These are phyloP conservation scores for Lepilemur septentrionalis DNA, from an alignment of 2,797 vertebrate genomes.

Conservation along the genomic window DNA sequence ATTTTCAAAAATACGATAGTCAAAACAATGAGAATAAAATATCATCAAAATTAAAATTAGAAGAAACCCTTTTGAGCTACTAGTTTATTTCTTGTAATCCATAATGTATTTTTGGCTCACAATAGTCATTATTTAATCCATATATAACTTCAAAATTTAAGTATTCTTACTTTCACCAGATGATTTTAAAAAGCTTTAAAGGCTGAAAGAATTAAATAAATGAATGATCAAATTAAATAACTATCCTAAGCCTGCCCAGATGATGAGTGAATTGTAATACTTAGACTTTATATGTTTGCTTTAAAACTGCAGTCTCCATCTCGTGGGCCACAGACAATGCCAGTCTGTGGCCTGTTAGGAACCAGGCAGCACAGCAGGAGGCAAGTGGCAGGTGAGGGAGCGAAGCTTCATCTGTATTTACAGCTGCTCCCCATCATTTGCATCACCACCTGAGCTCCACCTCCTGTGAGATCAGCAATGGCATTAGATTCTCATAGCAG, in stretches of 20 bases:
- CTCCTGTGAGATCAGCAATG: no score
- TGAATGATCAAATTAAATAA: not conserved
- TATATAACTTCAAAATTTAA: not conserved
- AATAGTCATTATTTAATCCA: not conserved
- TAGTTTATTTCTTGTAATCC: not conserved
- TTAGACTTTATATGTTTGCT: slow-evolving; percentile 3
- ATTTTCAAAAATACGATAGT: not conserved
- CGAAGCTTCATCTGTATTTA: no score
- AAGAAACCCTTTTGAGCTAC: not conserved
- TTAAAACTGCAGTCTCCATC: not conserved
- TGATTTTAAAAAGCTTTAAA: not conserved
- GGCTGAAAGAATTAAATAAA: not conserved
- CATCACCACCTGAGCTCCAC: no score
- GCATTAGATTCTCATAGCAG: no score
- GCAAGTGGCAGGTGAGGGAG: no score
- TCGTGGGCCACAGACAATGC: no score
- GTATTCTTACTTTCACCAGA: not conserved
- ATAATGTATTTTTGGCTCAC: not conserved
- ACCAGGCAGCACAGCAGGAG: no score
- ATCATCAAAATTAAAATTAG: not conserved
- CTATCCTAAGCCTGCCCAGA: not conserved
- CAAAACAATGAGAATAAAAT: not conserved
- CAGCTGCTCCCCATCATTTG: no score
- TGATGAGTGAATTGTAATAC: not conserved
- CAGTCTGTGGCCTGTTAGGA: no score